These are phyloP conservation scores for Eclectus roratus DNA, from an alignment of 2,113 vertebrate genomes.

Conservation along the genomic window DNA sequence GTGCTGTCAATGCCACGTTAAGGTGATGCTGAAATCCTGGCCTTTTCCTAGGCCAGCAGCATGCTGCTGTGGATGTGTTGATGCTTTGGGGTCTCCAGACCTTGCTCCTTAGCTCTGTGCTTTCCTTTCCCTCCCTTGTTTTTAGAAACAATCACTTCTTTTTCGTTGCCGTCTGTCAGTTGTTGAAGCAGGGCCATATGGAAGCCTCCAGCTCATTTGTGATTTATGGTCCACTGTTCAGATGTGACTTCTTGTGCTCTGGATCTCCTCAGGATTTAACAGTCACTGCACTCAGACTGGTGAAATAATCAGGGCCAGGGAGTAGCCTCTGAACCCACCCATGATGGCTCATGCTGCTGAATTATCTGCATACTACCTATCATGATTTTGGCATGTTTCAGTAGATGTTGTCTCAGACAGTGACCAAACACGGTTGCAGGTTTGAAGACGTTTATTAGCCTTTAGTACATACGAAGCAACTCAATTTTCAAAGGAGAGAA, in stretches of 20 bases:
- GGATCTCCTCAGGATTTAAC: neutral
- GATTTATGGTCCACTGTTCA: neutral
- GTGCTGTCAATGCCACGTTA: fast-evolving
- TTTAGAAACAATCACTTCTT: neutral
- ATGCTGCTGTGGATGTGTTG: fast-evolving
- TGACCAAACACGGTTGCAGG: neutral
- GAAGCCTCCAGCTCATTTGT: neutral
- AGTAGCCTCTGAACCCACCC: neutral
- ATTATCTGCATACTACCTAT: neutral
- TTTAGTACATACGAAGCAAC: fast-evolving
- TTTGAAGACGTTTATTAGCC: neutral
- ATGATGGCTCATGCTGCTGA: neutral
- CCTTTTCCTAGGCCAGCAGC: neutral
- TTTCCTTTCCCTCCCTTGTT: neutral
- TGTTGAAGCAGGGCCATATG: neutral
- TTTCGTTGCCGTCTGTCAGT: neutral
- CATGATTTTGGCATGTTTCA: neutral
- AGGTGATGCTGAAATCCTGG: neutral
- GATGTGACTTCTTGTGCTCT: neutral
- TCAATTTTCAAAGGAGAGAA: neutral
- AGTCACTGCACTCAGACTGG: neutral
- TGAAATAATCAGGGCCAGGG: neutral
- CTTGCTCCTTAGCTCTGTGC: fast-evolving
- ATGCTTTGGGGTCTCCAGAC: neutral
- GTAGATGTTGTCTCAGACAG: fast-evolving